These are phyloP conservation scores for Drosophila bifasciata DNA, from an alignment of 1,140 invertebrate species.

Conservation along the genomic window DNA sequence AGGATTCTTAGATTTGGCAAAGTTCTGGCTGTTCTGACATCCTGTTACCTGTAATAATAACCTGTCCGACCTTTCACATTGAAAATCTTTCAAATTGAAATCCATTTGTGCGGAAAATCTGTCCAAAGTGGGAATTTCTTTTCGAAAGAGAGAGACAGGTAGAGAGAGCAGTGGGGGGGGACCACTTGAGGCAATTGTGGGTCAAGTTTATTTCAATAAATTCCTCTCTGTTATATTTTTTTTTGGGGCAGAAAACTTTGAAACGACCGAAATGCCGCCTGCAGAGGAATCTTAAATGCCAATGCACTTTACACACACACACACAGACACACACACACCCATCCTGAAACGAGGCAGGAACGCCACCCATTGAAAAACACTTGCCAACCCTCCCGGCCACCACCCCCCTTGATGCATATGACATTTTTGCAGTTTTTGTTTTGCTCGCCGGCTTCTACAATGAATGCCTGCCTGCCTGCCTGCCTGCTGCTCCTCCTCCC, in stretches of 20 bases:
- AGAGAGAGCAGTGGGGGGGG: not conserved
- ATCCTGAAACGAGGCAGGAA: not conserved
- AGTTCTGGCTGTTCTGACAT: too few species aligned
- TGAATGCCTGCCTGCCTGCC: slow-evolving; percentile 6
- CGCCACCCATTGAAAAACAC: too few species aligned
- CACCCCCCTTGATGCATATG: slow-evolving; percentile 51
- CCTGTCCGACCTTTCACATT: too few species aligned
- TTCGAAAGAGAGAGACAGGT: too few species aligned
- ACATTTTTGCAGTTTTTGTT: slow-evolving; percentile 80
- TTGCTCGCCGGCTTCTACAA: slow-evolving; percentile 76
- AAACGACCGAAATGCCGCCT: slow-evolving; percentile 8
- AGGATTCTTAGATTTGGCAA: too few species aligned
- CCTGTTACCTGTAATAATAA: too few species aligned
- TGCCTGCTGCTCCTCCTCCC: slow-evolving; percentile 8
- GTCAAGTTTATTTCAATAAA: slow-evolving; percentile 62
- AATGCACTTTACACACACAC: slow-evolving; percentile 44
- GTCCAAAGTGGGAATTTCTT: slow-evolving; percentile 1
- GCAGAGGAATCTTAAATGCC: slow-evolving; percentile 42
- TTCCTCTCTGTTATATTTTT: slow-evolving; percentile 18
- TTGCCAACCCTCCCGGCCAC: not conserved
- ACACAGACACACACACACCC: too few species aligned
- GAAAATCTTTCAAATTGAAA: too few species aligned
- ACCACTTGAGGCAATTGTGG: slow-evolving; percentile 34
- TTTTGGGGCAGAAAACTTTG: slow-evolving; percentile 18
- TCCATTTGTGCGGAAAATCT: too few species aligned